Evolutionary conservation across 1,140 invertebrate species (phyloP).

Genomic region (Papilio helenus): DNA sequence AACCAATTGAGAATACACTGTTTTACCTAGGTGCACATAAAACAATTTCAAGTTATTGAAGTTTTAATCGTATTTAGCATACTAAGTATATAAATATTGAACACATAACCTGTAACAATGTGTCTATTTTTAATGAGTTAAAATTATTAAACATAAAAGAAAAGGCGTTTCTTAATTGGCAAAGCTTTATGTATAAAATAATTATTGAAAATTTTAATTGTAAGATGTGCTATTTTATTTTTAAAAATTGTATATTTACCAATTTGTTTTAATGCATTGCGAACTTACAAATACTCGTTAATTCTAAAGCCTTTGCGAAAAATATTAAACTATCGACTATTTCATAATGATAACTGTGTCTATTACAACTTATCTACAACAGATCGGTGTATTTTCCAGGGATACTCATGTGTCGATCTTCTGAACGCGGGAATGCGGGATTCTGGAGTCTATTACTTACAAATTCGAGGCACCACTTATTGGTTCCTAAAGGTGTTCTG

Average conservation of each 20-base stretch:
- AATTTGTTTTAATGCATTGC: background rate
- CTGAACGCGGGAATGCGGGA: conserved; percentile 92
- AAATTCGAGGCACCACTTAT: conserved; percentile 94
- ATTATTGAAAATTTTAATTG: background rate
- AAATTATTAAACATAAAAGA: too few species aligned
- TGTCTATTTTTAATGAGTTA: too few species aligned
- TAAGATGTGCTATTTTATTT: background rate
- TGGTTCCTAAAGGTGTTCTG: conserved; percentile 97
- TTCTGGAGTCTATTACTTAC: conserved; percentile 94
- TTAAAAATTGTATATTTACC: background rate
- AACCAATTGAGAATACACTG: background rate
- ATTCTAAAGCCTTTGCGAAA: background rate
- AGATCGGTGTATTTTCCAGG: conserved; percentile 83
- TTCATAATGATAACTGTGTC: background rate
- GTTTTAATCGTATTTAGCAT: too few species aligned
- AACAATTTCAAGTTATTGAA: too few species aligned
- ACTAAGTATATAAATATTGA: too few species aligned
- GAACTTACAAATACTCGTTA: background rate
- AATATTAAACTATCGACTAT: background rate
- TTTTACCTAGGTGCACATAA: too few species aligned
- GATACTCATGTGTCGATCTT: conserved; percentile 93
- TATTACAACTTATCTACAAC: conserved; percentile 33
- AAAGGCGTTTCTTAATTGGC: background rate
- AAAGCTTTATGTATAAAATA: background rate
- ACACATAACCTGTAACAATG: too few species aligned